phyloP scores from a whole-genome alignment of 2,797 vertebrate species.

The Gymnocypris eckloni region DNA sequence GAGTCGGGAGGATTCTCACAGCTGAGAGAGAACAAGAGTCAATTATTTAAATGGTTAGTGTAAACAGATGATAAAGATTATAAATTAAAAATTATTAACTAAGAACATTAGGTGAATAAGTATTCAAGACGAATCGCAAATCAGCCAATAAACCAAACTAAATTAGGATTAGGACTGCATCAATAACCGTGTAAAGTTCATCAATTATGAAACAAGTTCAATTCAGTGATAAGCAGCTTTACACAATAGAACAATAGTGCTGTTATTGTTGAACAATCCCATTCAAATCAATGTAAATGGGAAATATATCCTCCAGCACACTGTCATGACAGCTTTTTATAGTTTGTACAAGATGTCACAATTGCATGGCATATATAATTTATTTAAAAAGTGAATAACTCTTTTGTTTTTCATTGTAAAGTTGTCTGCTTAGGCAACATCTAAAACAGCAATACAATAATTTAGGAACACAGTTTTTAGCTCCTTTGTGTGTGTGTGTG shows the following conservation, averaged over 20 bases:
- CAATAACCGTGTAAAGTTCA: not conserved
- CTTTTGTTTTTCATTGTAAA: too few species aligned
- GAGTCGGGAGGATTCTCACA: constrained; percentile 55
- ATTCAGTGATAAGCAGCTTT: not conserved
- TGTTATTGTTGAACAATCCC: not conserved
- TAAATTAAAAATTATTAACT: not conserved
- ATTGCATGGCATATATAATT: too few species aligned
- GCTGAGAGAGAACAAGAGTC: constrained; percentile 59
- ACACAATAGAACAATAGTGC: not conserved
- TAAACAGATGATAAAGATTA: not conserved
- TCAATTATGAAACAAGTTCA: not conserved
- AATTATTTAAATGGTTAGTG: not conserved
- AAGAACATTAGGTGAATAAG: not conserved
- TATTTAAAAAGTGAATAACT: too few species aligned
- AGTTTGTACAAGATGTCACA: too few species aligned
- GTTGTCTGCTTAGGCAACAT: too few species aligned
- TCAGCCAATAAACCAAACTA: not conserved
- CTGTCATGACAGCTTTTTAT: too few species aligned
- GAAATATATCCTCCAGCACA: too few species aligned
- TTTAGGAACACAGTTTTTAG: too few species aligned
- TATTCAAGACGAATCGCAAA: not conserved
- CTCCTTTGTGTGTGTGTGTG: too few species aligned
- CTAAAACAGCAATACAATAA: too few species aligned
- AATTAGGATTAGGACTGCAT: not conserved
- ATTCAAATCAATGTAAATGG: not conserved